A percentile compares a stretch with the other conserved stretches of the same genome.
phyloP scores from a whole-genome alignment of 2,797 vertebrate genomes.

The Natrix natrix region DNA sequence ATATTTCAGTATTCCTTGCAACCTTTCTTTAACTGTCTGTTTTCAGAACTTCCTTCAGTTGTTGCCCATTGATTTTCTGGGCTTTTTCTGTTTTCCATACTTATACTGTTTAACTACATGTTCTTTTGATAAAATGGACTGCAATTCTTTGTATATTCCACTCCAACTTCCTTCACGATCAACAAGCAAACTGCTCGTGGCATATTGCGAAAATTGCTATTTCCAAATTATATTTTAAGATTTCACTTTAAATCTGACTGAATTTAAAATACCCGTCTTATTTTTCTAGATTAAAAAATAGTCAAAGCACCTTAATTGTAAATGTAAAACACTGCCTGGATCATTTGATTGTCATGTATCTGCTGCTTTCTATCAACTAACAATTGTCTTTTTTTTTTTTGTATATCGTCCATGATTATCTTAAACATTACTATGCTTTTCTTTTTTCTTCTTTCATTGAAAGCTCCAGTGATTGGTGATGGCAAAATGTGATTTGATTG shows the following conservation, averaged over 20 bases:
- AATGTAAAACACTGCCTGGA: not conserved
- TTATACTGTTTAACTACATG: not conserved
- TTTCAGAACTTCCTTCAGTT: not conserved
- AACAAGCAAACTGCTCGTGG: not conserved
- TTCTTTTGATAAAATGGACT: not conserved
- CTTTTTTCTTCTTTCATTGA: not conserved
- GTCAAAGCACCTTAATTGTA: not conserved
- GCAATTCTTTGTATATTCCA: not conserved
- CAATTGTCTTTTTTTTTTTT: not conserved
- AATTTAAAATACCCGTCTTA: not conserved
- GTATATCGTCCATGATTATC: not conserved
- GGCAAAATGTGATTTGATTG: not conserved
- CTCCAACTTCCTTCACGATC: not conserved
- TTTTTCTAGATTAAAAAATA: not conserved
- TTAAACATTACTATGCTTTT: not conserved
- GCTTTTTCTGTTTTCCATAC: not conserved
- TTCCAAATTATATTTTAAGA: not conserved
- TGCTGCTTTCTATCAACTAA: not conserved
- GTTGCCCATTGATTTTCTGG: not conserved
- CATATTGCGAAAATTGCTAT: slow-evolving; percentile 1
- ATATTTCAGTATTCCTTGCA: slow-evolving; percentile 1
- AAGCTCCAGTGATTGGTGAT: not conserved
- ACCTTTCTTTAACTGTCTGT: not conserved
- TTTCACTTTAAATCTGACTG: not conserved
- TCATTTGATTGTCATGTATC: not conserved